These are phyloP conservation scores for Hipparchia sbordonii DNA, from an alignment of 2,888 invertebrate species.

Conservation along the genomic window DNA sequence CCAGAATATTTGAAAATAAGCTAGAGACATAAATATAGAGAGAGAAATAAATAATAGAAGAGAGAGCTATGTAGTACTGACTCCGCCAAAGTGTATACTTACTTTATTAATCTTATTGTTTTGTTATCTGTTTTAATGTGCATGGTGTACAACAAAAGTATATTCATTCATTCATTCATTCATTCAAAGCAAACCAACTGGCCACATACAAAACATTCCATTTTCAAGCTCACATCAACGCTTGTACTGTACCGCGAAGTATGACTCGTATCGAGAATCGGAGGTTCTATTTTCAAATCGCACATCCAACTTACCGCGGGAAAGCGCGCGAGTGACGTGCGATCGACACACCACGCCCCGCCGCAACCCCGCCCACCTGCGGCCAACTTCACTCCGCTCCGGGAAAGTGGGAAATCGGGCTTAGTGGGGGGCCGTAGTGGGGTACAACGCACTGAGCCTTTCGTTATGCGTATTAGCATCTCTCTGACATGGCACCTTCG, in stretches of 20 bases:
- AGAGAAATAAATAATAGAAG: no score
- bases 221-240: neutral
- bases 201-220: neutral
- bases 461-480: constrained; percentile 12
- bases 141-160: no score
- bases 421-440: constrained; percentile 36
- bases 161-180: neutral
- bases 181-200: neutral
- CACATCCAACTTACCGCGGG: constrained; percentile 48
- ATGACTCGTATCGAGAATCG: constrained; percentile 9
- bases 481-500: neutral
- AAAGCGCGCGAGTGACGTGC: constrained; percentile 48
- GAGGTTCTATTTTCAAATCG: constrained; percentile 48
- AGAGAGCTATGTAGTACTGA: no score
- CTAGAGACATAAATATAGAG: no score
- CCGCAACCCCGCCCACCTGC: constrained; percentile 39
- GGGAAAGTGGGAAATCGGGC: constrained; percentile 73
- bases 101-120: no score
- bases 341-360: constrained; percentile 41
- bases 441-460: constrained; percentile 16
- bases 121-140: no score
- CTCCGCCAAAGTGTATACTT: no score
- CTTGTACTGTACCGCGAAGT: constrained; percentile 7
- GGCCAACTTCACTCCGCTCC: constrained; percentile 57
- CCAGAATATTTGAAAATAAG: neutral